phyloP scores from a whole-genome alignment of 2,113 vertebrate species.

The Silurus glanis region DNA sequence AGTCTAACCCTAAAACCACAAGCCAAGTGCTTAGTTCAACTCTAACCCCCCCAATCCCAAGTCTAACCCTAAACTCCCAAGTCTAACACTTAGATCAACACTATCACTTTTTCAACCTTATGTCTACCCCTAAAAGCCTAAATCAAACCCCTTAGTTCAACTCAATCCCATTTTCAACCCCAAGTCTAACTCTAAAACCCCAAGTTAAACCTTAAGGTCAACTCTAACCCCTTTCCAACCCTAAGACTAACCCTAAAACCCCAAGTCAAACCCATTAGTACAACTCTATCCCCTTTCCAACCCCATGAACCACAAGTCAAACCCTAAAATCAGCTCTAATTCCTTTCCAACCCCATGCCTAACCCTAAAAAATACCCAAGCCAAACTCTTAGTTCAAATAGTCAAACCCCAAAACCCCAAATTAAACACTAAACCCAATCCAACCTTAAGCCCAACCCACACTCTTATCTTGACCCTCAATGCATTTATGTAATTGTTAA shows the following conservation, averaged over 20 bases:
- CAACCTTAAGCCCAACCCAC: not conserved
- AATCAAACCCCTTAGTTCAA: not conserved
- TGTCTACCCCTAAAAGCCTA: no score
- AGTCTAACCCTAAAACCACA: not conserved
- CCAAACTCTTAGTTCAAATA: no score
- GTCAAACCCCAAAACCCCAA: no score
- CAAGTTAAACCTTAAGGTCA: not conserved
- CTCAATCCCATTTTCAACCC: no score
- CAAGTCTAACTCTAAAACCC: no score
- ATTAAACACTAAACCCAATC: not conserved
- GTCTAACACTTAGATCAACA: not conserved
- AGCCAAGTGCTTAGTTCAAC: not conserved
- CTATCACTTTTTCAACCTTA: no score
- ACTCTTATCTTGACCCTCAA: not conserved
- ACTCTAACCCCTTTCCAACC: not conserved
- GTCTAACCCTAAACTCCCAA: not conserved
- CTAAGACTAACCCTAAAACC: not conserved
- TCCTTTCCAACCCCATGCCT: not conserved
- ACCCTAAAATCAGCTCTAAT: no score
- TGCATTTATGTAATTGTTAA: not conserved
- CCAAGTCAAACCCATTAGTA: not conserved
- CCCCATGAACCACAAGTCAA: not conserved
- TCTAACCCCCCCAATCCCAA: not conserved
- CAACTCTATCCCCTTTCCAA: not conserved
- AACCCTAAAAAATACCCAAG: not conserved